A percentile compares a stretch with the other conserved stretches of the same genome.
Evolutionary conservation across 2,797 vertebrate species (phyloP).

Genomic region (Hylomyscus alleni): DNA sequence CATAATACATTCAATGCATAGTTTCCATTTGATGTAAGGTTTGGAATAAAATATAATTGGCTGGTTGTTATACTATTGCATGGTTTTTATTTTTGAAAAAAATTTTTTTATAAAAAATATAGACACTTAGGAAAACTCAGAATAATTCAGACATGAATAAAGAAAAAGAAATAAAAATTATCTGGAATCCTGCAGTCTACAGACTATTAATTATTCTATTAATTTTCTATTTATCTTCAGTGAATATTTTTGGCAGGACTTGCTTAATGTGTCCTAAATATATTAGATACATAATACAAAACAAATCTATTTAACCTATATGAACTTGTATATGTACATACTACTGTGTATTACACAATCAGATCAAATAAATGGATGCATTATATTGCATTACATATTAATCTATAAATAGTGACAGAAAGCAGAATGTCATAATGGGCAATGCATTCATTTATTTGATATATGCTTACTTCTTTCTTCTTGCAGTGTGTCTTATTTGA

Average conservation of each 20-base stretch:
- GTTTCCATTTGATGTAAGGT: background rate
- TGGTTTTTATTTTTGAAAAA: constrained; percentile 8
- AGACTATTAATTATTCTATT: background rate
- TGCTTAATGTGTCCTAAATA: constrained; percentile 42
- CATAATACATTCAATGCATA: background rate
- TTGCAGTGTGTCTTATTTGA: background rate
- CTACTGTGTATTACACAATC: background rate
- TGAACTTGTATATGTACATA: background rate
- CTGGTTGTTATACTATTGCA: background rate
- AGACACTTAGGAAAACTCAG: background rate
- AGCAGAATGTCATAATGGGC: background rate
- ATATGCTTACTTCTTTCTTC: background rate
- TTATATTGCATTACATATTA: background rate
- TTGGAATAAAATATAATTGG: background rate
- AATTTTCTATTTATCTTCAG: constrained; percentile 6
- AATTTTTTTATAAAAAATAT: constrained; percentile 52
- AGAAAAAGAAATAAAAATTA: constrained; percentile 54
- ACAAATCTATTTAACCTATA: background rate
- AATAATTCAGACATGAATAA: constrained; percentile 29
- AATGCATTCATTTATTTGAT: constrained; percentile 29
- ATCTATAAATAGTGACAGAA: background rate
- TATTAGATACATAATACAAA: background rate
- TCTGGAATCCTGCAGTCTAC: background rate
- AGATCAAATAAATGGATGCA: background rate
- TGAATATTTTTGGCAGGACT: constrained; percentile 52